These are phyloP conservation scores for Chloropsis cyanopogon DNA, from an alignment of 2,113 vertebrate species.

Conservation along the genomic window DNA sequence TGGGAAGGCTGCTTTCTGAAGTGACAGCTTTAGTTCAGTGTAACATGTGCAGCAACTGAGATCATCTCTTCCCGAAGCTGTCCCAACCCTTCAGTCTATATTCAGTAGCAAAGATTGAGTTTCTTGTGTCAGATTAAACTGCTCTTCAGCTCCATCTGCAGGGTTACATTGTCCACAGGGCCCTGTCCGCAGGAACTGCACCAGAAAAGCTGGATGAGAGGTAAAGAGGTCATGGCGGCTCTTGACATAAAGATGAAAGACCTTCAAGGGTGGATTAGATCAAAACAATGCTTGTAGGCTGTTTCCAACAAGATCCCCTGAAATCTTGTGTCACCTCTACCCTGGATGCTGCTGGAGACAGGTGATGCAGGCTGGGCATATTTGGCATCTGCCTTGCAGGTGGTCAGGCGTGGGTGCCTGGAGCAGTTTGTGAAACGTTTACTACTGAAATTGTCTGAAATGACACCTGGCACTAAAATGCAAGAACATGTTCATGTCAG, in stretches of 20 bases:
- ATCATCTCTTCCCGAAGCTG: background rate
- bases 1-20: background rate
- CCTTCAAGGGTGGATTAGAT: background rate
- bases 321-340: background rate
- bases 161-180: background rate
- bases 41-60: slow-evolving; percentile 1
- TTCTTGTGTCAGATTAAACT: background rate
- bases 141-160: slow-evolving; percentile 52
- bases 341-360: background rate
- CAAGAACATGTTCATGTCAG: background rate
- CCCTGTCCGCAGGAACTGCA: background rate
- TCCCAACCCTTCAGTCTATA: slow-evolving; percentile 27
- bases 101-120: slow-evolving; percentile 46
- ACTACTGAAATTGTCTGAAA: background rate
- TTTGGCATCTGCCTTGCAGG: background rate
- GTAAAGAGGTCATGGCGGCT: background rate
- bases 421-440: background rate
- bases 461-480: background rate
- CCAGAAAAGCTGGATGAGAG: background rate
- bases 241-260: background rate
- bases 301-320: background rate
- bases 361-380: background rate
- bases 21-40: background rate
- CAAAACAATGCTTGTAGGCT: background rate
- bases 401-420: background rate